phyloP scores from a whole-genome alignment of 2,888 invertebrate genomes.

The Protophormia terraenovae region DNA sequence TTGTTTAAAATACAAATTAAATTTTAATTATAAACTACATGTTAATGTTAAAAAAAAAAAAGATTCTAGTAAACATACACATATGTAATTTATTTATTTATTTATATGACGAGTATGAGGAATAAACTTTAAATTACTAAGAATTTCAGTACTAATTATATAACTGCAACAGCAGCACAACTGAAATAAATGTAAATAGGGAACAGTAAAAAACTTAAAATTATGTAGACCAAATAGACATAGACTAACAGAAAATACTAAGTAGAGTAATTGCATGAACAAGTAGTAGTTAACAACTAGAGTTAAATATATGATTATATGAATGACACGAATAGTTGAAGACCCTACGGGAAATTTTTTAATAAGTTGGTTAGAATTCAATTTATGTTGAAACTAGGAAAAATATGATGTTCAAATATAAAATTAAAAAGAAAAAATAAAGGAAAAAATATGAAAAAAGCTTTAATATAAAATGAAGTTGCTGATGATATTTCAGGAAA shows the following conservation, averaged over 20 bases:
- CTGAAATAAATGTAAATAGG: neutral
- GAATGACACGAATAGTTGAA: neutral
- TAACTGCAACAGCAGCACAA: neutral
- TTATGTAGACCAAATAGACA: neutral
- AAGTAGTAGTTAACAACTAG: neutral
- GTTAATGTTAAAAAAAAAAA: slow-evolving; percentile 37
- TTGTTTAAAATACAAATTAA: slow-evolving; percentile 54
- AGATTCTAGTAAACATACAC: neutral
- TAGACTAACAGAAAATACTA: neutral
- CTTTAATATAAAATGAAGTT: too few relatives aligned
- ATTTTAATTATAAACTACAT: slow-evolving; percentile 61
- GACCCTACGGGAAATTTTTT: neutral
- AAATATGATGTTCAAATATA: too few relatives aligned
- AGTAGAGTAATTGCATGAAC: neutral
- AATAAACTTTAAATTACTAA: slow-evolving; percentile 21
- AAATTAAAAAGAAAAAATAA: too few relatives aligned
- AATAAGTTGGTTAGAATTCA: neutral
- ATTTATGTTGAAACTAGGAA: too few relatives aligned
- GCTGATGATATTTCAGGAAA: too few relatives aligned
- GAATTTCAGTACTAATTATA: slow-evolving; percentile 29
- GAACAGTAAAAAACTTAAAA: neutral
- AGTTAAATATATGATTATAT: slow-evolving; percentile 3
- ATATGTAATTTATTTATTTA: neutral
- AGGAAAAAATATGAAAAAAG: too few relatives aligned
- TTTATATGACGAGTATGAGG: neutral